Evolutionary conservation across 1,140 invertebrate species (phyloP), one percentile per base, ranked within the genome.

Genomic region (Yoshiicerus persimilis): DNA sequence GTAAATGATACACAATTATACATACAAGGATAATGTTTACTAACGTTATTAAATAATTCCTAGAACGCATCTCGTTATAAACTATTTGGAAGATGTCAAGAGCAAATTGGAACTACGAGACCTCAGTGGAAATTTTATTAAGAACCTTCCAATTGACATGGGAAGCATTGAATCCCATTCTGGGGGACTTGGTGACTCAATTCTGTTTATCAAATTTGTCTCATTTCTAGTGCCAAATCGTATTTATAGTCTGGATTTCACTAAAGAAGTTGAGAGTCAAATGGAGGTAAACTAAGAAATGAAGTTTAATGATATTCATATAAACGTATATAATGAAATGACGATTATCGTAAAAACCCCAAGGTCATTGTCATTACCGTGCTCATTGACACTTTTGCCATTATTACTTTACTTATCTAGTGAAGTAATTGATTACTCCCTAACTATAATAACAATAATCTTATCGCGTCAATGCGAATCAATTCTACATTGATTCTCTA

Each of bases 211-310:
- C 92, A 95, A 96, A 90, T 98, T 99, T 92, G 96, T 96, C 70
- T 99, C 98, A 0, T 99, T 99, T 93, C 94, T 99, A 20, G 96
- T 96, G 64, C 98, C 98, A n/a, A 96, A 96, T n/a, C 95, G 96
- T 84, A 98, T 99, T 91, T 99, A 98, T 92, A 95, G 94, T 62
- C 96, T 96, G 89, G 96, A 98, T 93, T 94, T 99, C 87, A 94
- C 93, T 20, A 94, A 94, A 56, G 5, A 95, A 95, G 91, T 92
- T 1, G 95, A 95, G 91, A 95, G 94, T 91, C 80, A 91, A 3
- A 95, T 94, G 90, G 94, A n/a, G 16, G 30, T 30, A 20, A 11
- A 36, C 27, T 34, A 36, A 75, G 13, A 2, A 20, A 32, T 20
- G 6, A n/a, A n/a, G n/a, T n/a, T n/a, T n/a, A n/a, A n/a, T n/a